Evolutionary conservation across 2,797 vertebrate species (phyloP).

Genomic region (Hydrophis major): DNA sequence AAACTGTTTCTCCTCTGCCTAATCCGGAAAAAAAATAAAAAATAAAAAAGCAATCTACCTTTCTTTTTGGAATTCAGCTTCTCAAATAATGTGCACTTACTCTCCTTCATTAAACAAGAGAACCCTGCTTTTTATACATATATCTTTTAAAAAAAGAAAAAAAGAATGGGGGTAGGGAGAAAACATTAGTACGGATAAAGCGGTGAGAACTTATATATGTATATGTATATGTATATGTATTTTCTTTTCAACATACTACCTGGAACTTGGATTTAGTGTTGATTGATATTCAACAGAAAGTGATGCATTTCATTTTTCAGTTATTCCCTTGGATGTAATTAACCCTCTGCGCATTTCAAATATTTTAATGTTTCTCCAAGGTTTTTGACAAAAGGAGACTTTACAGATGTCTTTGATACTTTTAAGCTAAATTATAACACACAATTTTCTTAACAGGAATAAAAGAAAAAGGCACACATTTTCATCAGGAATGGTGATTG

Average conservation of each 20-base stretch:
- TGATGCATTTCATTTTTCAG: slow-evolving; percentile 54
- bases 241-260: slow-evolving; percentile 37
- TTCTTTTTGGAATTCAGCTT: slow-evolving; percentile 25
- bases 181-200: slow-evolving; percentile 16
- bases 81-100: slow-evolving; percentile 39
- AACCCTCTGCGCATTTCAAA: slow-evolving; percentile 57
- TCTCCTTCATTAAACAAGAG: slow-evolving; percentile 56
- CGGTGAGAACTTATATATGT: slow-evolving; percentile 27
- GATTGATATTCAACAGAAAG: slow-evolving; percentile 61
- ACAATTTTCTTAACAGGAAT: neutral
- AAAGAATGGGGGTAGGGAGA: slow-evolving; percentile 11
- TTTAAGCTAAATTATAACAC: slow-evolving; percentile 25
- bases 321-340: slow-evolving; percentile 60
- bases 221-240: too few relatives aligned
- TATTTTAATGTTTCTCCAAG: slow-evolving; percentile 36
- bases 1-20: slow-evolving; percentile 10
- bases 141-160: neutral
- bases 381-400: slow-evolving; percentile 24
- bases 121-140: slow-evolving; percentile 14
- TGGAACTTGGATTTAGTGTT: slow-evolving; percentile 58
- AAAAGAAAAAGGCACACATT: neutral
- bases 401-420: neutral
- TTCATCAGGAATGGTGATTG: neutral
- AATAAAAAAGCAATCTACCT: slow-evolving; percentile 4
- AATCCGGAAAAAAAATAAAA: too few relatives aligned